These are phyloP conservation scores for Ectemnius cavifrons DNA, from an alignment of 2,888 invertebrate species.

Conservation along the genomic window DNA sequence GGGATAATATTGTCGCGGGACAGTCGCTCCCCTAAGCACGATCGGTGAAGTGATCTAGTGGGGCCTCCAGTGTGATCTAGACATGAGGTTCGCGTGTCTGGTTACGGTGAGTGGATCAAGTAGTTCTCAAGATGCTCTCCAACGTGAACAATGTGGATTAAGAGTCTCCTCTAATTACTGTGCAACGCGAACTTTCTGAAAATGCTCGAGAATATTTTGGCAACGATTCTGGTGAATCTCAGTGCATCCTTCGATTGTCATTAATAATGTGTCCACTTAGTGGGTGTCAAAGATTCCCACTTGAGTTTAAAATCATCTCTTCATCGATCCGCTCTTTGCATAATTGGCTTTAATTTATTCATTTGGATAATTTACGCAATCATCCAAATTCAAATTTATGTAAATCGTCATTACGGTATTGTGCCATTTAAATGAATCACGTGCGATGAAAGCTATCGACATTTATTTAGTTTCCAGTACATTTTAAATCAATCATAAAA, in stretches of 20 bases:
- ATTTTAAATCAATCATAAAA: too few species aligned
- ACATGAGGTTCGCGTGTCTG: constrained; percentile 68
- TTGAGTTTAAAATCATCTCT: background rate
- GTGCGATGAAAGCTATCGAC: too few species aligned
- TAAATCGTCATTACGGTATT: too few species aligned
- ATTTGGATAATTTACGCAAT: too few species aligned
- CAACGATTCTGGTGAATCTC: too few species aligned
- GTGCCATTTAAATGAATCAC: too few species aligned
- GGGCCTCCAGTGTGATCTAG: constrained; percentile 51
- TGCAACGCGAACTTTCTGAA: constrained; percentile 2
- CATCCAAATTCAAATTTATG: too few species aligned
- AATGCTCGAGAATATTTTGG: background rate
- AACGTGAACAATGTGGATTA: background rate
- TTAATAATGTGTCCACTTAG: background rate
- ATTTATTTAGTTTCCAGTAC: too few species aligned
- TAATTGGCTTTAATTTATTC: too few species aligned
- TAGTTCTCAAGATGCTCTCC: background rate
- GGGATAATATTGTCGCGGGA: constrained; percentile 51
- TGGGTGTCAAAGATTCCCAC: background rate
- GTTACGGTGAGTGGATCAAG: constrained; percentile 66
- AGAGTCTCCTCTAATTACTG: background rate
- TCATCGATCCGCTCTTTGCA: too few species aligned
- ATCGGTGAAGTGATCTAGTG: constrained; percentile 59
- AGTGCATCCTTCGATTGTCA: background rate
- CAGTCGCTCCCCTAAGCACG: constrained; percentile 62